phyloP scores from a whole-genome alignment of 1,140 invertebrate genomes.

The Lordiphosa clarofinis region DNA sequence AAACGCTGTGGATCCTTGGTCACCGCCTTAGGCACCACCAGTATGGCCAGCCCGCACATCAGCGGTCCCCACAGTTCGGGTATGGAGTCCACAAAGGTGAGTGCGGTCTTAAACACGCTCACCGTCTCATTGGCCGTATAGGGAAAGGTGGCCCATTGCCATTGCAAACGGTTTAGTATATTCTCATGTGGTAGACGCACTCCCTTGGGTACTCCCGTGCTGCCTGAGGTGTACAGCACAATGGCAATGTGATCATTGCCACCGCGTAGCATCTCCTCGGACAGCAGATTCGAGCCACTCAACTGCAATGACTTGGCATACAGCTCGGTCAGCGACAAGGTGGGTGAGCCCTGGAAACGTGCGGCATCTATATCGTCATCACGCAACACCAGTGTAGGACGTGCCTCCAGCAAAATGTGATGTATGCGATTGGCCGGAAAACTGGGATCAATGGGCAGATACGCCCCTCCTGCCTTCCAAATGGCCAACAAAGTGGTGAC shows the following conservation, averaged over 20 bases:
- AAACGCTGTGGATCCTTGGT: slow-evolving; percentile 89
- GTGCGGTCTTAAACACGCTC: slow-evolving; percentile 92
- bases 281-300: slow-evolving; percentile 50
- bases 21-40: slow-evolving; percentile 86
- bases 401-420: slow-evolving; percentile 88
- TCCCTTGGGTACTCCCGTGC: slow-evolving; percentile 95
- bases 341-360: slow-evolving; percentile 56
- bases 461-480: slow-evolving; percentile 90
- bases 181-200: slow-evolving; percentile 90
- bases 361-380: slow-evolving; percentile 81
- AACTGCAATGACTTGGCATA: slow-evolving; percentile 60
- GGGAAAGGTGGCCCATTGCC: slow-evolving; percentile 91
- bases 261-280: slow-evolving; percentile 56
- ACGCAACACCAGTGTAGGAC: slow-evolving; percentile 85
- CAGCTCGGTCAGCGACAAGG: slow-evolving; percentile 55
- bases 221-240: slow-evolving; percentile 95
- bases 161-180: slow-evolving; percentile 88
- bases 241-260: slow-evolving; percentile 84
- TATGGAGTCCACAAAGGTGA: slow-evolving; percentile 94
- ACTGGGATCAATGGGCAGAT: slow-evolving; percentile 88
- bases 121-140: slow-evolving; percentile 83
- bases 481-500: slow-evolving; percentile 86
- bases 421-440: slow-evolving; percentile 87
- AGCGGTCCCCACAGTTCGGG: slow-evolving; percentile 92
- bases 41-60: slow-evolving; percentile 84